Base-by-base conservation (phyloP, 2,888 invertebrate genomes). In the Hedya salicella region DNA sequence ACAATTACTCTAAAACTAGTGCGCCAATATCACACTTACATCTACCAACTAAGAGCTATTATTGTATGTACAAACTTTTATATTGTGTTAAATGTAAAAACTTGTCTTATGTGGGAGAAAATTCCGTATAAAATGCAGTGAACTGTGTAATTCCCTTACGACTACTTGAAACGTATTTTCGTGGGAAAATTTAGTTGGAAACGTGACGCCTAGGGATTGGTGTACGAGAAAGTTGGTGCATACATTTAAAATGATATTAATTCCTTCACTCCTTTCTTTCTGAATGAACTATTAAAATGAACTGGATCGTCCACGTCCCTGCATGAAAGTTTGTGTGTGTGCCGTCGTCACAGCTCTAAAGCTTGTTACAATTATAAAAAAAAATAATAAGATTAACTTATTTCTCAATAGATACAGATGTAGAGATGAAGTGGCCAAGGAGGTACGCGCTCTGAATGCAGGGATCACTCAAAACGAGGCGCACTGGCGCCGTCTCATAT, bases 181-280 rank as follows among this genome's bases (percentile, higher is more conserved):
- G 44, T 30, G 17, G 32, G 32, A 44, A 32, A 57, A 57, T 57
- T 17, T 16, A n/a, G 57, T 44, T 16, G 13, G 11, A 42, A 44
- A 44, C 56, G 44, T 44, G 42, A 56, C 56, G 30, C 42, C 25
- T 44, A 19, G 46, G 32, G 32, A 57, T 46, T 57, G 46, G 0
- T 16, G n/a, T 17, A 13, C 5, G 36, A 13, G 54, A 16, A 42
- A 56, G 42, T 42, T 56, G 16, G 42, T 39, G 39, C 19, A 39
- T 56, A 25, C 25, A 21, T 16, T 36, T 0, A 9, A 3, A 42
- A 14, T 36, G 11, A 11, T 36, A 52, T 17, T 17, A 36, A 36
- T 17, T 21, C 48, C 48, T 17, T 21, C 5, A n/a, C 2, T n/a
- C 21, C 2, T n/a, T 21, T 21, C 3, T 13, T 21, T 48, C 13